Base-by-base conservation (phyloP, 2,113 vertebrate species). In the Aptenodytes patagonicus region DNA sequence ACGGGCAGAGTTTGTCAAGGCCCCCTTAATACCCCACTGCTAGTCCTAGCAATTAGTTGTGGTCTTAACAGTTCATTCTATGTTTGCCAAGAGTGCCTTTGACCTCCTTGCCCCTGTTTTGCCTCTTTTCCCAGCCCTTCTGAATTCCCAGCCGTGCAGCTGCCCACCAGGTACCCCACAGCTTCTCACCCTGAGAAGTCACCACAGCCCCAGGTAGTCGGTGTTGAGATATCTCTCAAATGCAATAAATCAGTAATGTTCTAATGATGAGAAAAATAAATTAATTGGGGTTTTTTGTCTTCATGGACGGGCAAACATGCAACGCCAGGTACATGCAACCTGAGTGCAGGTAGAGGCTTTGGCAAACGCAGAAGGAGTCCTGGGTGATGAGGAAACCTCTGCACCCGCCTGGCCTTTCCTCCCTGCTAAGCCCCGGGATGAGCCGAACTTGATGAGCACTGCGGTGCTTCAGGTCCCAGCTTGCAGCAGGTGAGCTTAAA, bases 231-330 rank as follows among this genome's bases (percentile, higher is more conserved):
- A 17, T n/a, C 13, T 16, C 79, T 32, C 19, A 40, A 40, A 55
- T 0, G 0, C 42, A 22, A 57, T 54, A 64, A 52, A 20, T 16
- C 38, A 28, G 31, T 13, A 36, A n/a, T 0, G 0, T 28, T 81
- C 36, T 26, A 62, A 57, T 25, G 32, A 32, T 26, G 38, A 83
- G 11, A 57, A 44, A 44, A 61, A 2, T 3, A 49, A 76, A 66
- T 31, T 26, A 12, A 14, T 60, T 42, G 42, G 15, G 14, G 3
- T 3, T 2, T 22, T 7, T 34, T 36, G 15, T 10, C 17, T 66
- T 66, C 22, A 1, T 5, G 4, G 18, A 17, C 6, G 22, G 62
- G 18, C 24, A 73, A 61, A 44, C 31, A 11, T 2, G 7, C 10
- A 34, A 3, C n/a, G 66, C 46, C 31, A 25, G 20, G 34, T 3